A percentile compares a stretch with the other conserved stretches of the same genome.
Conservation (phyloP, 2,888 invertebrate species). For the Podotricha telesiphe region DNA sequence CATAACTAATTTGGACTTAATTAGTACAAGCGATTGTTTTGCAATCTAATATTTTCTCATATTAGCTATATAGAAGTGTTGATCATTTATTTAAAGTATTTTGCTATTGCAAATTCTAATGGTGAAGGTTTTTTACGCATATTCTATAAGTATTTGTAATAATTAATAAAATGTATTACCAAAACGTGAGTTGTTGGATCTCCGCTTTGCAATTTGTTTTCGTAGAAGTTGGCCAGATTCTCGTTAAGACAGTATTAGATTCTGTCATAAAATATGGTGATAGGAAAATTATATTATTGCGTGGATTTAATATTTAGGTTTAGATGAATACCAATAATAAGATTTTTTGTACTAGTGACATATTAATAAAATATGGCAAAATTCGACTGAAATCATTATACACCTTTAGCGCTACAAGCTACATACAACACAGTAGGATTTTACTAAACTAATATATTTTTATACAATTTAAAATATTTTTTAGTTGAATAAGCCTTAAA, state of each 20-base stretch:
- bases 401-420: slow-evolving; percentile 3
- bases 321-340: background rate
- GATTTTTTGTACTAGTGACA: background rate
- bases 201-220: slow-evolving; percentile 1
- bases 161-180: background rate
- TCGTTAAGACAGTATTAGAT: background rate
- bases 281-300: background rate
- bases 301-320: background rate
- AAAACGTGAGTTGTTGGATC: background rate
- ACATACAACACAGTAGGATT: slow-evolving; percentile 27
- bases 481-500: slow-evolving; percentile 38
- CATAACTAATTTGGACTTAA: slow-evolving; percentile 4
- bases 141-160: background rate
- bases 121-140: slow-evolving; percentile 13
- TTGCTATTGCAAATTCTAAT: background rate
- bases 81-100: slow-evolving; percentile 2
- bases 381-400: slow-evolving; percentile 16
- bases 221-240: background rate
- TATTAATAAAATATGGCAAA: background rate
- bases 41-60: background rate
- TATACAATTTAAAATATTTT: slow-evolving; percentile 38
- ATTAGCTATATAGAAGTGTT: background rate
- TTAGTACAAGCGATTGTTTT: slow-evolving; percentile 9
- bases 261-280: background rate
- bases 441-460: slow-evolving; percentile 42